Evolutionary conservation across 2,888 invertebrate genomes (phyloP).

Genomic region (Drosophila algonquin): DNA sequence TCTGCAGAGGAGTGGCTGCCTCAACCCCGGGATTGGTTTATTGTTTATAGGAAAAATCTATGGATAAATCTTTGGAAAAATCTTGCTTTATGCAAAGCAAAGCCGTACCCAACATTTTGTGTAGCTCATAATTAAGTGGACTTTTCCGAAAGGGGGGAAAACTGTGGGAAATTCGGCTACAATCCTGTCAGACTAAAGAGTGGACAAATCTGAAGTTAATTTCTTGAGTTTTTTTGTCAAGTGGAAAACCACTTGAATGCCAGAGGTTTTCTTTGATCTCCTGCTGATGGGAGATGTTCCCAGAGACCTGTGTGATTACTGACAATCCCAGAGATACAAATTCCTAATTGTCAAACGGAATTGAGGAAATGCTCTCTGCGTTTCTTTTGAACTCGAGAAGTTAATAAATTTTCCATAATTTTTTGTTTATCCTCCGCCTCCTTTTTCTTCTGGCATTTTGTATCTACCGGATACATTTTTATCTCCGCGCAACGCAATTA

Average conservation of each 20-base stretch:
- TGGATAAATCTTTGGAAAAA: slow-evolving; percentile 16
- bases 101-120: slow-evolving; percentile 50
- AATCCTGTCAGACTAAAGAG: slow-evolving; percentile 53
- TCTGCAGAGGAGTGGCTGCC: slow-evolving; percentile 59
- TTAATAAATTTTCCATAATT: slow-evolving; percentile 65
- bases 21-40: slow-evolving; percentile 24
- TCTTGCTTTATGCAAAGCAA: slow-evolving; percentile 56
- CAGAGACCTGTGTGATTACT: slow-evolving; percentile 52
- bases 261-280: slow-evolving; percentile 59
- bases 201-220: slow-evolving; percentile 52
- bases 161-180: slow-evolving; percentile 48
- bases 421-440: slow-evolving; percentile 57
- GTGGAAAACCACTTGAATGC: slow-evolving; percentile 33
- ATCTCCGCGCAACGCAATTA: slow-evolving; percentile 51
- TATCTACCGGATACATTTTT: slow-evolving; percentile 78
- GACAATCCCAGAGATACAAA: slow-evolving; percentile 7
- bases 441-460: slow-evolving; percentile 45
- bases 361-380: slow-evolving; percentile 64
- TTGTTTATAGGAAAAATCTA: slow-evolving; percentile 44
- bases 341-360: slow-evolving; percentile 68
- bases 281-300: too few relatives aligned
- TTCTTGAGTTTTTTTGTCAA: slow-evolving; percentile 34
- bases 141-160: neutral
- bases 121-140: slow-evolving; percentile 43
- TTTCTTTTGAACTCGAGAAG: slow-evolving; percentile 72